Evolutionary conservation across 2,888 invertebrate species (phyloP), one percentile per base, ranked within the genome.

Genomic region (Eupithecia vulgata): DNA sequence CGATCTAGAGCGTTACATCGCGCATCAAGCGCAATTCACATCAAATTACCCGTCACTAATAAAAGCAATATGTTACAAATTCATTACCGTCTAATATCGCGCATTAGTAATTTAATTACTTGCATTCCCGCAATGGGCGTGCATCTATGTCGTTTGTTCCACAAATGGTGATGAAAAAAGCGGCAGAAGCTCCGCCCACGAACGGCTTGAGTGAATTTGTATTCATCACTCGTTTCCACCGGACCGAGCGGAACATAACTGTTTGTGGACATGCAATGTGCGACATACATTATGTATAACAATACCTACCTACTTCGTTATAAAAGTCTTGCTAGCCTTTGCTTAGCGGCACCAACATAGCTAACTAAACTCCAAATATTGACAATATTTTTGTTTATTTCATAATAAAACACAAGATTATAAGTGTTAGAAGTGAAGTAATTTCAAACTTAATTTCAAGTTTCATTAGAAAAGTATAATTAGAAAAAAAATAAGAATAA

Each of bases 81-180:
- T 79, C 80, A 84, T 84, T 81, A 82, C 74, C 45, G 68, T 79
- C 78, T 84, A 82, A 83, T 81, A 82, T 77, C 65, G 76, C 80
- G 74, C 80, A 83, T 83, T 83, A 82, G 78, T 78, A 79, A 79
- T 82, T 83, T 86, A 88, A 87, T 88, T 83, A 85, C 78, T 82
- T 80, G 81, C 76, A 83, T 85, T 81, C 79, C 82, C 80, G 79
- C 78, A 82, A 82, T 84, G 85, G 89, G 88, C 85, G 90, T 84
- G 83, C 75, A 81, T 76, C 74, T 80, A 80, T 79, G 84, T 85
- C 88, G 86, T 87, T 88, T 88, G 87, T 88, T 85, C 83, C 79
- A 85, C 82, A 86, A 85, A 85, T 83, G 81, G 85, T 80, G 81
- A 86, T 88, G 90, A 90, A 90, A 88, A 81, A 80, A 76, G 76